Conservation (phyloP, 1,140 invertebrate genomes). For the Drosophila triauraria region DNA sequence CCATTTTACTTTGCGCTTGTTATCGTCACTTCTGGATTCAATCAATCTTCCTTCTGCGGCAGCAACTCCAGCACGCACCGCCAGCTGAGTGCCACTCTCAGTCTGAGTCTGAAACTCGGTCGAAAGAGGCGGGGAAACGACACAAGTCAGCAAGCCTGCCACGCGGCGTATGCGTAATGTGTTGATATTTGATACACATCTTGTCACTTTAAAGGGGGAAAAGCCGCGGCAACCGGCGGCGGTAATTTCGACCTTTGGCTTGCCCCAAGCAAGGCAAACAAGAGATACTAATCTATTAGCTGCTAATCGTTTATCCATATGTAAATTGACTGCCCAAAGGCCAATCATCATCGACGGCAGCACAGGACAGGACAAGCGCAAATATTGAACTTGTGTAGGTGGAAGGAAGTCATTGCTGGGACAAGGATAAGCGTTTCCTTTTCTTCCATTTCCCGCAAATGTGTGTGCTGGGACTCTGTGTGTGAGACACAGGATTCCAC, state of each 20-base stretch:
- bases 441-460: slow-evolving; percentile 7
- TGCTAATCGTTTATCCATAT: slow-evolving; percentile 76
- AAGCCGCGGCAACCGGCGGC: slow-evolving; percentile 3
- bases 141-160: neutral
- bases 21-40: slow-evolving; percentile 82
- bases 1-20: slow-evolving; percentile 74
- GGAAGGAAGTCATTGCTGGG: slow-evolving; percentile 22
- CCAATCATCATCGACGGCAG: slow-evolving; percentile 36
- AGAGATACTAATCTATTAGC: slow-evolving; percentile 76
- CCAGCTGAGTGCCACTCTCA: slow-evolving; percentile 60
- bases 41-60: slow-evolving; percentile 74
- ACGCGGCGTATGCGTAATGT: slow-evolving; percentile 55
- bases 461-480: neutral
- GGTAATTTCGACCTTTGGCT: slow-evolving; percentile 29
- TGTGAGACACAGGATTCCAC: neutral
- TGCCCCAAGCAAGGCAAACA: slow-evolving; percentile 45
- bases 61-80: slow-evolving; percentile 57
- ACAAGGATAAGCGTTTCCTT: slow-evolving; percentile 27
- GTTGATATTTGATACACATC: slow-evolving; percentile 62
- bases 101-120: slow-evolving; percentile 11
- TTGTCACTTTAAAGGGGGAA: slow-evolving; percentile 41
- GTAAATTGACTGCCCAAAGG: slow-evolving; percentile 69
- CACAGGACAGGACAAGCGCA: slow-evolving; percentile 46
- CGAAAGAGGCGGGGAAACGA: neutral
- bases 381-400: slow-evolving; percentile 66